Percentiles rank a stretch among this genome's conserved stretches.
phyloP scores from a whole-genome alignment of 2,113 vertebrate genomes.

The Excalfactoria chinensis region DNA sequence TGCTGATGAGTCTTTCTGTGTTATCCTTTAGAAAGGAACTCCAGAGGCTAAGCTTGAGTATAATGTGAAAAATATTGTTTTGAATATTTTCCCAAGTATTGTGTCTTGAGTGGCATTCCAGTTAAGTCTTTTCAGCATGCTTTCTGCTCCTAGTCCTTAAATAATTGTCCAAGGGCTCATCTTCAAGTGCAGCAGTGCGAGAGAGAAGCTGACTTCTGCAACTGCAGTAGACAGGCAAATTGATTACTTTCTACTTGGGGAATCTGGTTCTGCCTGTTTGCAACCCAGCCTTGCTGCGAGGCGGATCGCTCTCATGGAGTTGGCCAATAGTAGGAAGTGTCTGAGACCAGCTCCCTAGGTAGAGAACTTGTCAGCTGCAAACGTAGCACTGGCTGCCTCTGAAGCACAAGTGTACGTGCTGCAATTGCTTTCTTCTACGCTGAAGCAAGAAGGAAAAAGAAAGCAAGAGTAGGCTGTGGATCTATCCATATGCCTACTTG shows the following conservation, averaged over 20 bases:
- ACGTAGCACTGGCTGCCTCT: background rate
- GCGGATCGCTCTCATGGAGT: conserved; percentile 59
- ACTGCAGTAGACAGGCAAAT: conserved; percentile 31
- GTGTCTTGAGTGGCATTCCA: background rate
- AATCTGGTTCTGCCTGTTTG: conserved; percentile 83
- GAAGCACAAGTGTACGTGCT: background rate
- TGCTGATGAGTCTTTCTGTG: conserved; percentile 4
- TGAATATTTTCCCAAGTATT: background rate
- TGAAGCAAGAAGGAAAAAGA: background rate
- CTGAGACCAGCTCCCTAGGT: conserved; percentile 38
- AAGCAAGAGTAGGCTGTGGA: background rate
- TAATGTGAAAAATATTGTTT: conserved; percentile 26
- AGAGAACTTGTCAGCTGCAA: background rate
- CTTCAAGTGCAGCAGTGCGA: conserved; percentile 13
- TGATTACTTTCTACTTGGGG: conserved; percentile 76
- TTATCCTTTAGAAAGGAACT: conserved; percentile 21
- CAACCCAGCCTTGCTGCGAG: conserved; percentile 77
- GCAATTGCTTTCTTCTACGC: background rate
- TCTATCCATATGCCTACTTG: background rate
- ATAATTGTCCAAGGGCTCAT: conserved; percentile 11
- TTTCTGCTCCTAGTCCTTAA: conserved; percentile 30
- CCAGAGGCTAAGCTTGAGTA: conserved; percentile 22
- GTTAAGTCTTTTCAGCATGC: conserved; percentile 41
- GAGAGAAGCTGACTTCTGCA: conserved; percentile 58
- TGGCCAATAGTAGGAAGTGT: conserved; percentile 71